Percentiles rank a stretch among this genome's conserved stretches.
These are phyloP conservation scores for Pecten maximus DNA, from an alignment of 2,888 invertebrate genomes.

Conservation along the genomic window DNA sequence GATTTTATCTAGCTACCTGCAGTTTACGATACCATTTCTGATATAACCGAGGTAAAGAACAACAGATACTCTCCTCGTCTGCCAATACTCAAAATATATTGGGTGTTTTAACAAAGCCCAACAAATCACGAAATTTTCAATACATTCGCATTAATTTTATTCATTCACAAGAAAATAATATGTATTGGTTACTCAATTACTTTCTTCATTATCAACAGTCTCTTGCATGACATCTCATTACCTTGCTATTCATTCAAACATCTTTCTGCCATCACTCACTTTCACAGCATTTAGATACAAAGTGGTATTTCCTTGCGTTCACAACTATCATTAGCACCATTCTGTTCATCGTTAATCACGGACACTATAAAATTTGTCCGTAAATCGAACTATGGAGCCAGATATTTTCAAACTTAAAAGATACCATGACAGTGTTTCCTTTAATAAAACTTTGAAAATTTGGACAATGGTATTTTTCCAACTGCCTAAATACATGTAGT, in stretches of 20 bases:
- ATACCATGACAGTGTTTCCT: neutral
- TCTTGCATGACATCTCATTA: neutral
- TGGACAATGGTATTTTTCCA: neutral
- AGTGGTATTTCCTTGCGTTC: neutral
- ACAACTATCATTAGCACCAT: neutral
- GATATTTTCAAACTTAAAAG: neutral
- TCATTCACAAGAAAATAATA: neutral
- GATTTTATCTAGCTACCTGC: no score
- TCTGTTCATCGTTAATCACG: neutral
- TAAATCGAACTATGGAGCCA: neutral
- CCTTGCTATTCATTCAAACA: neutral
- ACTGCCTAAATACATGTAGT: no score
- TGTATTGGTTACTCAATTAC: neutral
- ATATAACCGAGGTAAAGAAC: no score
- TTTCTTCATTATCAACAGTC: neutral
- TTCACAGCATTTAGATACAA: neutral
- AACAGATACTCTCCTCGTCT: no score
- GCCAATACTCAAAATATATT: no score
- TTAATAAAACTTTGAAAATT: neutral
- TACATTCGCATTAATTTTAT: neutral
- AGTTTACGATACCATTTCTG: no score
- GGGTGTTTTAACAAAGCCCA: no score
- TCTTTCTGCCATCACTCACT: neutral
- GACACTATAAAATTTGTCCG: neutral
- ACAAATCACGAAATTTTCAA: neutral